Percentiles rank a stretch among this genome's conserved stretches.
Evolutionary conservation across 2,797 vertebrate species (phyloP).

Genomic region (Chromobotia macracanthus): DNA sequence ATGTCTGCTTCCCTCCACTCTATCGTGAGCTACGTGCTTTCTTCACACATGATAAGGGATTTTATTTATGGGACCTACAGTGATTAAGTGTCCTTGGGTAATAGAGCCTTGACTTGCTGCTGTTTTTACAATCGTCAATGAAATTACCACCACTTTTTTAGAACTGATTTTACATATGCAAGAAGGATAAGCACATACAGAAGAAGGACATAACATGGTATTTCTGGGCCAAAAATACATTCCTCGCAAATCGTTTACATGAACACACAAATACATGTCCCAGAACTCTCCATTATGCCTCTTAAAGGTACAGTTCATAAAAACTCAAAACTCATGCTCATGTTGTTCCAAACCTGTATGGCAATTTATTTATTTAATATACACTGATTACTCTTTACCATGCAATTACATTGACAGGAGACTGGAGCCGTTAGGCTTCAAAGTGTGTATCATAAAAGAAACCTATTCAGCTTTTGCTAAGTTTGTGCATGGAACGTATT

Average conservation of each 20-base stretch:
- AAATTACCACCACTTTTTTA: constrained; percentile 53
- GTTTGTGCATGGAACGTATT: background rate
- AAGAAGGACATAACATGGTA: constrained; percentile 24
- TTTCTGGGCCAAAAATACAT: constrained; percentile 29
- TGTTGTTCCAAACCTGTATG: background rate
- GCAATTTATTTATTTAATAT: background rate
- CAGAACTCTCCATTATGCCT: background rate
- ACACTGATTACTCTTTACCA: background rate
- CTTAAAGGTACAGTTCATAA: background rate
- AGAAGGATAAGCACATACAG: constrained; percentile 20
- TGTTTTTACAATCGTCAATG: constrained; percentile 53
- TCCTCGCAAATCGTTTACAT: background rate
- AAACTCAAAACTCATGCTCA: background rate
- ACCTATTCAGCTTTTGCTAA: too few relatives aligned
- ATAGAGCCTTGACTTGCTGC: constrained; percentile 46
- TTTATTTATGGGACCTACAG: constrained; percentile 60
- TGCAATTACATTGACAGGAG: background rate
- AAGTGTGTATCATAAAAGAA: too few relatives aligned
- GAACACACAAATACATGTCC: background rate
- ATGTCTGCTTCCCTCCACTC: constrained; percentile 64
- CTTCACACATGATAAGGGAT: constrained; percentile 68
- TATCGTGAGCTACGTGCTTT: constrained; percentile 60
- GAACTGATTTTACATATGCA: constrained; percentile 22
- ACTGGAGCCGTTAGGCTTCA: background rate
- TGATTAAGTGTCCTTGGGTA: constrained; percentile 58